phyloP scores from a whole-genome alignment of 2,797 vertebrate genomes.

The Scomberomorus guttatus region DNA sequence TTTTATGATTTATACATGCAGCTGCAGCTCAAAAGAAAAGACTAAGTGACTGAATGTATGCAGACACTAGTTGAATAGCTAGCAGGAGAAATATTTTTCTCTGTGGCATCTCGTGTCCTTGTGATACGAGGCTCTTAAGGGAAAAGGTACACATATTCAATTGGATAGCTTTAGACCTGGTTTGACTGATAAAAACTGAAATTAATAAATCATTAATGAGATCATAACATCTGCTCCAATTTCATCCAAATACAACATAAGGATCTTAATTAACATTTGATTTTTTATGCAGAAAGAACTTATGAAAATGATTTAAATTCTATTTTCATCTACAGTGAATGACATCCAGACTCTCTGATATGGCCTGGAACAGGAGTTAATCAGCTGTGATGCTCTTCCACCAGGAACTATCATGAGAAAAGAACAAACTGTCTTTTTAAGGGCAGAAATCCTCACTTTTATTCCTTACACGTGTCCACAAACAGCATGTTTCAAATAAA shows the following conservation, averaged over 20 bases:
- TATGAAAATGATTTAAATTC: constrained; percentile 3
- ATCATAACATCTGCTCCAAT: constrained; percentile 45
- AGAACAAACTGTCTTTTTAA: not conserved
- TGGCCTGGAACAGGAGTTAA: constrained; percentile 1
- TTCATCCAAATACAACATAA: constrained; percentile 22
- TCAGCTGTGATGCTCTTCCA: constrained; percentile 2
- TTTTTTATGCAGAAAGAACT: constrained; percentile 13
- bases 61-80: constrained; percentile 54
- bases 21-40: constrained; percentile 59
- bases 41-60: constrained; percentile 49
- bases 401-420: not conserved
- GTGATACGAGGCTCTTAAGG: constrained; percentile 16
- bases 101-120: constrained; percentile 36
- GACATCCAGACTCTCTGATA: not conserved
- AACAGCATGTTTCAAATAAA: constrained; percentile 4
- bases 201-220: constrained; percentile 38
- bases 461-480: not conserved
- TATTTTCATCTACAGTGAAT: constrained; percentile 8
- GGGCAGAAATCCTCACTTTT: not conserved
- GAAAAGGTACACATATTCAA: constrained; percentile 29
- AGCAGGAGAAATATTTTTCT: constrained; percentile 32
- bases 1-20: constrained; percentile 67
- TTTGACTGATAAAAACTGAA: constrained; percentile 33
- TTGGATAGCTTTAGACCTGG: constrained; percentile 25
- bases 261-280: constrained; percentile 40